Evolutionary conservation across 2,797 vertebrate genomes (phyloP).

Genomic region (Poeciliopsis turneri): DNA sequence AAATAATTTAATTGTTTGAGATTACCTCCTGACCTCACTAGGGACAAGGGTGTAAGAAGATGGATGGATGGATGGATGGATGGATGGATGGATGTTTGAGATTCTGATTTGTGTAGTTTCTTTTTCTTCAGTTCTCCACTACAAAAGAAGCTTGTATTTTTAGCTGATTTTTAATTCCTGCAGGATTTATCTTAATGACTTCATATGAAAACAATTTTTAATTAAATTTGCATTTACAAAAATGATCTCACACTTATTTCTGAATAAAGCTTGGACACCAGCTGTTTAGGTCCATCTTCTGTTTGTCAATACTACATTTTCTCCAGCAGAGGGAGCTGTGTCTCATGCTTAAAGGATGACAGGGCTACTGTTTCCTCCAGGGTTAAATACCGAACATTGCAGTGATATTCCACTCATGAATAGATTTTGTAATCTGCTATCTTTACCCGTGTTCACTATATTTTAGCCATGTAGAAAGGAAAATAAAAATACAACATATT

Average conservation of each 20-base stretch:
- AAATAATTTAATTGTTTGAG: not conserved
- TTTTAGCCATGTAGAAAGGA: not conserved
- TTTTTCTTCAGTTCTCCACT: not conserved
- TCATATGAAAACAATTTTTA: not conserved
- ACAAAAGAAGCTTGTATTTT: not conserved
- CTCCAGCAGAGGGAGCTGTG: slow-evolving; percentile 49
- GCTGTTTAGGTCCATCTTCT: not conserved
- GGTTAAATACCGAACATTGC: not conserved
- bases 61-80: too few species aligned
- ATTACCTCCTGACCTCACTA: not conserved
- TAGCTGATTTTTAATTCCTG: not conserved
- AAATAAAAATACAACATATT: not conserved
- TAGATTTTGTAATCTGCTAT: not conserved
- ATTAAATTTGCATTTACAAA: not conserved
- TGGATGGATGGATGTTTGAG: not conserved
- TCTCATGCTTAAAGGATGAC: not conserved
- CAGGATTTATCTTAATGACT: not conserved
- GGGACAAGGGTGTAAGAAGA: too few species aligned
- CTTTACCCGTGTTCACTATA: not conserved
- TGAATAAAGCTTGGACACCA: not conserved
- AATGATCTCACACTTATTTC: not conserved
- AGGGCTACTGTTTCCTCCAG: not conserved
- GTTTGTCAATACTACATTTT: not conserved
- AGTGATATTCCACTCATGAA: not conserved
- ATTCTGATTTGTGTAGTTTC: not conserved